phyloP scores from a whole-genome alignment of 2,113 vertebrate species.

The Sceloporus undulatus region DNA sequence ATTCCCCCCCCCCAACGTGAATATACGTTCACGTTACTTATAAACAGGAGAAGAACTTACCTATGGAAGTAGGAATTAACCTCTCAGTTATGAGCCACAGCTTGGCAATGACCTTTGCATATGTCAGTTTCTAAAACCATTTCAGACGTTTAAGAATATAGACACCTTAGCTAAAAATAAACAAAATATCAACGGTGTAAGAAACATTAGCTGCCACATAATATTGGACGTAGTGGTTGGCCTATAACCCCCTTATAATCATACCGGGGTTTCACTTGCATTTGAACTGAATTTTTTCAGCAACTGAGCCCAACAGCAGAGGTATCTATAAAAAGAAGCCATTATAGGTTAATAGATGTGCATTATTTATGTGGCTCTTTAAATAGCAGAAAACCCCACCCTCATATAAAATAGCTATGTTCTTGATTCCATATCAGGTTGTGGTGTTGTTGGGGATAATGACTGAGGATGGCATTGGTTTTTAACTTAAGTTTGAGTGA shows the following conservation, averaged over 20 bases:
- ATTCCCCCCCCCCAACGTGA: neutral
- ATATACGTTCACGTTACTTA: neutral
- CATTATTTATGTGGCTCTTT: neutral
- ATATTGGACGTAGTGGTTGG: neutral
- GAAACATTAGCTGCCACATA: neutral
- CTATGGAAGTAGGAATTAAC: neutral
- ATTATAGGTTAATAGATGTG: neutral
- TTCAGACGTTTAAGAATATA: neutral
- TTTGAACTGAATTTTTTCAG: constrained; percentile 31
- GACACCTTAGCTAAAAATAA: neutral
- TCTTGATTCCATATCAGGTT: neutral
- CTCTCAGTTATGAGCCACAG: neutral
- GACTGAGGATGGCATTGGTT: neutral
- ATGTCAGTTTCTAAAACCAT: neutral
- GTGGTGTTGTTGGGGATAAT: neutral
- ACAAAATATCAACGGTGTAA: neutral
- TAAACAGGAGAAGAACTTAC: neutral
- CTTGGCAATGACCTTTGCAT: neutral
- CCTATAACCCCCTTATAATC: neutral
- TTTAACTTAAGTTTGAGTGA: neutral
- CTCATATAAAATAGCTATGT: neutral
- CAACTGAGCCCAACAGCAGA: constrained; percentile 39
- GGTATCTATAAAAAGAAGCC: constrained; percentile 5
- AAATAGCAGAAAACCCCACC: neutral
- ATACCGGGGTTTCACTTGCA: constrained; percentile 10